A percentile compares a stretch with the other conserved stretches of the same genome.
phyloP scores from a whole-genome alignment of 2,888 invertebrate species.

The Eurytoma californica region DNA sequence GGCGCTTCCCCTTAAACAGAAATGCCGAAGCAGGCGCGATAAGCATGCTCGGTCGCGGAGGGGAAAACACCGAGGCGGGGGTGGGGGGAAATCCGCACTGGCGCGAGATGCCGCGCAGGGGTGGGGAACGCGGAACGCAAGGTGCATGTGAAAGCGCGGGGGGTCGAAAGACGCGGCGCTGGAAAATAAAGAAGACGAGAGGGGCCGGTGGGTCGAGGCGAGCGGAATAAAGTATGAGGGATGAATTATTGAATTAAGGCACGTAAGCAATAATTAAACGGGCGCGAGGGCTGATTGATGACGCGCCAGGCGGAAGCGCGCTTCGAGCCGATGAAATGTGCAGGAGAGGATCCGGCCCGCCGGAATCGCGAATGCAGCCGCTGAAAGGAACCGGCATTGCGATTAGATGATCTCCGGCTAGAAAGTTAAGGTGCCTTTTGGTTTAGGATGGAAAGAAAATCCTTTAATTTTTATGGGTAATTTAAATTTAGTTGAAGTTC shows the following conservation, averaged over 20 bases:
- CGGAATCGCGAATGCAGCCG: too few species aligned
- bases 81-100: neutral
- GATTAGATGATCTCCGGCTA: too few species aligned
- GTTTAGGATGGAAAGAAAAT: too few species aligned
- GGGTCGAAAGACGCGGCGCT: neutral
- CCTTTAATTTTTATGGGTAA: too few species aligned
- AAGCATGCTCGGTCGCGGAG: slow-evolving; percentile 18
- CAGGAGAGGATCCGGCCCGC: too few species aligned
- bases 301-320: neutral
- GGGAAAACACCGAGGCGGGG: neutral
- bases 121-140: slow-evolving; percentile 21
- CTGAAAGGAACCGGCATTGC: too few species aligned
- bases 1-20: slow-evolving; percentile 23
- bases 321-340: slow-evolving; percentile 7
- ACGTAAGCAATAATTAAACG: slow-evolving; percentile 51
- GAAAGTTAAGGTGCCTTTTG: too few species aligned
- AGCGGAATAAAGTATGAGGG: slow-evolving; percentile 44
- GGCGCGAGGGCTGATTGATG: slow-evolving; percentile 36
- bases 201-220: neutral
- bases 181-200: slow-evolving; percentile 30
- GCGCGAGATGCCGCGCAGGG: slow-evolving; percentile 14
- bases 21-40: slow-evolving; percentile 26
- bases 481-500: too few species aligned
- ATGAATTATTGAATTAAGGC: slow-evolving; percentile 49
- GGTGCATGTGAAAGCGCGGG: slow-evolving; percentile 41